Evolutionary conservation across 2,797 vertebrate genomes (phyloP), one percentile per base, ranked within the genome.

Genomic region (Ctenochaetus hawaiiensis): DNA sequence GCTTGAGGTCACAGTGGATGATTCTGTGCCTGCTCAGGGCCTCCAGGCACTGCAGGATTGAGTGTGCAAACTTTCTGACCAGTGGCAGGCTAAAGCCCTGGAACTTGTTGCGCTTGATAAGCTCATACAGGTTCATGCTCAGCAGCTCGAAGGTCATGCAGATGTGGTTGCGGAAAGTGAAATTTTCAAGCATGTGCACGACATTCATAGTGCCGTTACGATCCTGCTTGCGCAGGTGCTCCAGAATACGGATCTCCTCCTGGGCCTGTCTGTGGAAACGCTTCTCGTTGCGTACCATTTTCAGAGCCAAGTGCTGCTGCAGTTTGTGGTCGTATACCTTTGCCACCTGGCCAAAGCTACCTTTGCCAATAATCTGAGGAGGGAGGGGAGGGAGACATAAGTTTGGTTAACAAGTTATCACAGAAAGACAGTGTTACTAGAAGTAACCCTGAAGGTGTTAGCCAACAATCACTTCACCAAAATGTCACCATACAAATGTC

Each of bases 1-100:
- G 98, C 86, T 99, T 99, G 74, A 99, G 95, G 92, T 99, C 98
- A 71, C 98, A 99, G 95, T 99, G 98, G 90, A 99, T 99, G 87
- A 99, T 99, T 77, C 97, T 95, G 87, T 98, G 97, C 69, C 94
- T 93, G 70, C 95, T 96, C 63, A 99, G 95, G 0, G 96, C 96
- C 39, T 99, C 98, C 92, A 99, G 89, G 65, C 97, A 99, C 85
- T 98, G 98, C 92, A 99, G 88, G 82, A 99, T 98, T 18, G 98
- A 99, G 84, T 99, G 97, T 47, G 98, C 97, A 63, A 99, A 99
- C 92, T 99, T 99, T 54, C 98, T 96, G 30, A 99, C 98, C 86
- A 99, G 92, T 0, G 97, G 96, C 80, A 99, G 80, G 14, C 97
- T 99, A 89, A 99, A 99, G 54, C 98, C 98, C 92, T 99, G 98